Evolutionary conservation across 2,797 vertebrate genomes (phyloP).

Genomic region (Remorina albescens): DNA sequence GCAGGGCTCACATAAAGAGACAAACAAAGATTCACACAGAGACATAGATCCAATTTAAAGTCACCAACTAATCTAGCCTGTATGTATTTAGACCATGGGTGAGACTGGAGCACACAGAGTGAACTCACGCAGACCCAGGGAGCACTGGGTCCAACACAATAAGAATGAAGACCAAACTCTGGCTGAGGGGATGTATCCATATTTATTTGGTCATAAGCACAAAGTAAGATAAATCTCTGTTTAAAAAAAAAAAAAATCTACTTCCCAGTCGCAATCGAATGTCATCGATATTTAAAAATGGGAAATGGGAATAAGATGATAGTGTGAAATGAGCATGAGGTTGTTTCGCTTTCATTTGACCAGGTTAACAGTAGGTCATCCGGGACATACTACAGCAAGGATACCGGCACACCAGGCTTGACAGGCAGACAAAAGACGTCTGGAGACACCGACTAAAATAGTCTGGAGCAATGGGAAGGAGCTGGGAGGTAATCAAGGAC

Average conservation of each 20-base stretch:
- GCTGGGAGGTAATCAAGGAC: conserved; percentile 5
- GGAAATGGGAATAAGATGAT: not conserved
- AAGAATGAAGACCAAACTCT: not conserved
- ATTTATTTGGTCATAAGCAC: too few species aligned
- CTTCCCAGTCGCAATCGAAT: too few species aligned
- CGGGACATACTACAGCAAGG: not conserved
- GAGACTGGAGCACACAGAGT: too few species aligned
- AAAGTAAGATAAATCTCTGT: too few species aligned
- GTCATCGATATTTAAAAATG: not conserved
- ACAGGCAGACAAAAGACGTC: not conserved
- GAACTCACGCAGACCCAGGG: too few species aligned
- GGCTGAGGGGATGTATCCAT: not conserved
- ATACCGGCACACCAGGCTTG: not conserved
- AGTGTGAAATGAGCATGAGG: not conserved
- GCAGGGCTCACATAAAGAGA: too few species aligned
- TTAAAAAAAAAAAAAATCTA: too few species aligned
- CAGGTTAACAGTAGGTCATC: not conserved
- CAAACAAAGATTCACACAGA: too few species aligned
- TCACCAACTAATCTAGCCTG: too few species aligned
- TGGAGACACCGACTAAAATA: conserved; percentile 1
- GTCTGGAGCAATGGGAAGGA: not conserved
- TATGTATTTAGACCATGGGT: too few species aligned
- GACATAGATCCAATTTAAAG: too few species aligned
- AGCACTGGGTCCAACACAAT: not conserved
- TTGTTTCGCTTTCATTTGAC: not conserved